Evolutionary conservation across 2,797 vertebrate species (phyloP).

Genomic region (Falco columbarius): DNA sequence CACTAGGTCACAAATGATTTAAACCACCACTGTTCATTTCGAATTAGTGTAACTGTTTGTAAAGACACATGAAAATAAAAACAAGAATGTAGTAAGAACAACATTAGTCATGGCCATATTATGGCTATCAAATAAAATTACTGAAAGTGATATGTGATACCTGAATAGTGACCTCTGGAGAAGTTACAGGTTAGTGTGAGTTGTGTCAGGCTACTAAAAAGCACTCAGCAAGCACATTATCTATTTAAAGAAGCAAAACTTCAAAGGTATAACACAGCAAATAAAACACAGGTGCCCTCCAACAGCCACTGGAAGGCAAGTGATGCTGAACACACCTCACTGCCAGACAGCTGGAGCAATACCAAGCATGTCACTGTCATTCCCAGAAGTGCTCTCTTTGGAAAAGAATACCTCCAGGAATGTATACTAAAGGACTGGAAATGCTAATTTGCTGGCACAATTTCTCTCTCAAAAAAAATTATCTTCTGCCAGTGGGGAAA

Average conservation of each 20-base stretch:
- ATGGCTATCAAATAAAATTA: slow-evolving; percentile 17
- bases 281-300: background rate
- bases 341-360: slow-evolving; percentile 31
- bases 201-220: background rate
- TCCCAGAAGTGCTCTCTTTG: slow-evolving; percentile 65
- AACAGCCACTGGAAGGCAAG: background rate
- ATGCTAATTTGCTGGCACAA: slow-evolving; percentile 72
- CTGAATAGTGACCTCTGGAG: background rate
- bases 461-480: slow-evolving; percentile 15
- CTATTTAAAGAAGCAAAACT: background rate
- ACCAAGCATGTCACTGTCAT: slow-evolving; percentile 45
- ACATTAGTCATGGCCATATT: background rate
- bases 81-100: background rate
- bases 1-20: background rate
- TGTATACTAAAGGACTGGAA: slow-evolving; percentile 64
- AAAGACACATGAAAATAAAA: slow-evolving; percentile 26
- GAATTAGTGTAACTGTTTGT: slow-evolving; percentile 44
- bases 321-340: background rate
- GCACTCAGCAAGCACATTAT: background rate
- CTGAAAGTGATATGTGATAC: background rate
- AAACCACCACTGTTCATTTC: background rate
- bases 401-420: slow-evolving; percentile 75
- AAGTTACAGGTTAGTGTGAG: background rate
- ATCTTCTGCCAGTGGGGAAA: slow-evolving; percentile 7
- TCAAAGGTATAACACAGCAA: background rate